Conservation (phyloP, 2,113 vertebrate genomes). For the Rhagologus leucostigma region DNA sequence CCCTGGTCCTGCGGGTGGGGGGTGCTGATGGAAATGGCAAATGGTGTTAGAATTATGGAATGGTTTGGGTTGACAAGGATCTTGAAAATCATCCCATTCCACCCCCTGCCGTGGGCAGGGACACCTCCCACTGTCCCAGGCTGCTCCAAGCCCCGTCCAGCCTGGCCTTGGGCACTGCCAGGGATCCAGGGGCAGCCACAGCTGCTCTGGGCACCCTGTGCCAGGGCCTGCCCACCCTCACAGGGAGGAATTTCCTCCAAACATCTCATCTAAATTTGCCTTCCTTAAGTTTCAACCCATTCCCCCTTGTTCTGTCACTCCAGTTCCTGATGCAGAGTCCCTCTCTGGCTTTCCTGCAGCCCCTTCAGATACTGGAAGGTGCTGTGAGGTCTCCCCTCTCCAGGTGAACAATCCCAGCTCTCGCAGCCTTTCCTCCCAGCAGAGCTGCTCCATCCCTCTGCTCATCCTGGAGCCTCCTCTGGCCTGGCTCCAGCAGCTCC, state of each 20-base stretch:
- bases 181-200: background rate
- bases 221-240: background rate
- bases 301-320: background rate
- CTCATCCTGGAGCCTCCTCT: background rate
- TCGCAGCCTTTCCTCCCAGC: background rate
- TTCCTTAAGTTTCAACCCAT: background rate
- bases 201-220: background rate
- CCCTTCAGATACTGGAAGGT: background rate
- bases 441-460: background rate
- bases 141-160: background rate
- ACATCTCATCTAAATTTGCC: background rate
- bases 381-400: background rate
- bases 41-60: background rate
- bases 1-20: background rate
- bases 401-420: background rate
- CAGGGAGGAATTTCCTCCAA: background rate
- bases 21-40: background rate
- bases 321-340: background rate
- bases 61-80: background rate
- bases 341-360: background rate
- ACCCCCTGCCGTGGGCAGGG: background rate
- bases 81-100: background rate
- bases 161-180: background rate
- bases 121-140: background rate
- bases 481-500: background rate